A percentile compares a stretch with the other conserved stretches of the same genome.
Conservation (phyloP, 2,113 vertebrate genomes). For the Tiliqua scincoides region DNA sequence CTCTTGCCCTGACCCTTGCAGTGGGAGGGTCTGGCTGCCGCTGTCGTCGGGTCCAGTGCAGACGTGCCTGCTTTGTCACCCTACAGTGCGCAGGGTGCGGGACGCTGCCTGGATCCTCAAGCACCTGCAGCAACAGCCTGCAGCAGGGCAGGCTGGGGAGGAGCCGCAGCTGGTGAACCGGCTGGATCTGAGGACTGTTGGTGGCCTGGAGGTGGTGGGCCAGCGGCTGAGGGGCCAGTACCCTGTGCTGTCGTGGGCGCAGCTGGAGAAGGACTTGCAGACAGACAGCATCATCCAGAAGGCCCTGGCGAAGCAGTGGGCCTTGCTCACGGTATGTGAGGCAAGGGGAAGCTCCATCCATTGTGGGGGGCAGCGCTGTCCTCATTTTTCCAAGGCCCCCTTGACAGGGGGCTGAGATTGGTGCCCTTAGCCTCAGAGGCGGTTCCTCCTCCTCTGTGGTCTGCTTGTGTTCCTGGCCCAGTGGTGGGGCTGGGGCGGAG, state of each 20-base stretch:
- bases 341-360: not conserved
- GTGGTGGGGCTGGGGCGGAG: no score
- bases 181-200: not conserved
- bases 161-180: constrained; percentile 47
- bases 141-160: constrained; percentile 31
- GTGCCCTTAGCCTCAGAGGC: no score
- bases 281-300: constrained; percentile 57
- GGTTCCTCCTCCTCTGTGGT: no score
- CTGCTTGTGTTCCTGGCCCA: no score
- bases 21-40: no score
- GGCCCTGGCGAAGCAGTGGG: constrained; percentile 55
- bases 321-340: constrained; percentile 70
- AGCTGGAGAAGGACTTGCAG: constrained; percentile 75
- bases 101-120: not conserved
- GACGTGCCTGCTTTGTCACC: no score
- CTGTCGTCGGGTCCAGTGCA: not conserved
- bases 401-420: no score
- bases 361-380: no score
- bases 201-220: constrained; percentile 60
- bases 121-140: constrained; percentile 4
- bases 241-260: constrained; percentile 59
- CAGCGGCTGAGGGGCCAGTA: constrained; percentile 67
- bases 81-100: not conserved
- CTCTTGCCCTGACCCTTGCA: no score
- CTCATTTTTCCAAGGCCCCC: no score